Percentiles rank a stretch among this genome's conserved stretches.
phyloP scores from a whole-genome alignment of 2,113 vertebrate genomes.

The Platichthys flesus region DNA sequence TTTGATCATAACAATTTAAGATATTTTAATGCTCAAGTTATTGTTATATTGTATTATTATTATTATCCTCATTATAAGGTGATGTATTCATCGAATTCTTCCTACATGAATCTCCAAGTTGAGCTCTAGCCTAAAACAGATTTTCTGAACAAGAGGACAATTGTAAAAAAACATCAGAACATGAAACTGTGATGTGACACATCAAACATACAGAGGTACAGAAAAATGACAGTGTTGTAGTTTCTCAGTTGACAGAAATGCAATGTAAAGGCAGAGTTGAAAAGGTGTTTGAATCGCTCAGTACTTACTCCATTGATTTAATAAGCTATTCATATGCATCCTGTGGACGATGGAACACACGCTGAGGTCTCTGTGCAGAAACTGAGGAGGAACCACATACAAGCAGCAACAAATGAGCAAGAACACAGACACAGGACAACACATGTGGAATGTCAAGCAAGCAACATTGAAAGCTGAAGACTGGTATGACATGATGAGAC shows the following conservation, averaged over 20 bases:
- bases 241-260: background rate
- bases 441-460: constrained; percentile 13
- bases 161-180: background rate
- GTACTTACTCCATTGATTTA: constrained; percentile 85
- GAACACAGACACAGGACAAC: constrained; percentile 38
- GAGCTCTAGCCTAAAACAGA: too few relatives aligned
- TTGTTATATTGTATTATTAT: too few relatives aligned
- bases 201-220: too few relatives aligned
- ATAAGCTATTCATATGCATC: constrained; percentile 85
- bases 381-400: constrained; percentile 75
- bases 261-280: background rate
- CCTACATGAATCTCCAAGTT: too few relatives aligned
- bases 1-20: background rate
- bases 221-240: too few relatives aligned
- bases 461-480: constrained; percentile 11
- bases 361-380: constrained; percentile 58
- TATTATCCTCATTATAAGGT: too few relatives aligned
- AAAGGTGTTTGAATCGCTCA: constrained; percentile 9
- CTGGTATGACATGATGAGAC: background rate
- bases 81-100: too few relatives aligned
- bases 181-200: too few relatives aligned
- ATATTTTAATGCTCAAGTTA: too few relatives aligned
- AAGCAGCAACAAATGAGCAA: constrained; percentile 66
- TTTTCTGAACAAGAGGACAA: background rate
- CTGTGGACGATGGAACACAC: constrained; percentile 63